Evolutionary conservation across 2,113 vertebrate genomes (phyloP).

Genomic region (Ictalurus furcatus): DNA sequence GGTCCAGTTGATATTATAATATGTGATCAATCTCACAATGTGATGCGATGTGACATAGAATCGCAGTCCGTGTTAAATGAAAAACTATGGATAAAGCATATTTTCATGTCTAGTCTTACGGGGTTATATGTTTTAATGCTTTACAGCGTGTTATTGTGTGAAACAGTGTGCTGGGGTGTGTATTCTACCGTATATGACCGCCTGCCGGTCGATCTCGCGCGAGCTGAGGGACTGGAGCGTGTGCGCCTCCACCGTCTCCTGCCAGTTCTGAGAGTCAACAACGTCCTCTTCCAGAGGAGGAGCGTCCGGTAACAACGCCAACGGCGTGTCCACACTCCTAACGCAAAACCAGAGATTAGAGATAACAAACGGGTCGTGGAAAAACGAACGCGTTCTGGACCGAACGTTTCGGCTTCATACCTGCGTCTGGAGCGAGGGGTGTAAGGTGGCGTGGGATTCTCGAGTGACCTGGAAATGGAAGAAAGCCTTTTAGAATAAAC

Average conservation of each 20-base stretch:
- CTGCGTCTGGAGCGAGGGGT: constrained; percentile 88
- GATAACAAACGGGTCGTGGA: background rate
- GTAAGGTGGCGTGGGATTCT: constrained; percentile 91
- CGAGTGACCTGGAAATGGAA: constrained; percentile 80
- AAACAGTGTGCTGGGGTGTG: background rate
- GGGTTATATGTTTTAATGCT: background rate
- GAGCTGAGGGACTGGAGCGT: constrained; percentile 74
- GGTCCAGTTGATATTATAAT: background rate
- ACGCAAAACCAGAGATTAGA: background rate
- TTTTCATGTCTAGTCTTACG: background rate
- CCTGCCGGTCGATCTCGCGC: constrained; percentile 86
- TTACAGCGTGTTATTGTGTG: background rate
- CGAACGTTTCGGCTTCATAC: constrained; percentile 63
- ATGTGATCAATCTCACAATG: background rate
- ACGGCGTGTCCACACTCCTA: constrained; percentile 84
- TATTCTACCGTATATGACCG: constrained; percentile 87
- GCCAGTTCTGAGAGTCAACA: constrained; percentile 85
- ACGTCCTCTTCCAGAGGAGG: constrained; percentile 84
- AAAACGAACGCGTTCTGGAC: background rate
- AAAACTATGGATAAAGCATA: background rate
- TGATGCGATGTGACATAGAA: background rate
- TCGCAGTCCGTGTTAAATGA: no score
- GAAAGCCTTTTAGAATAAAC: constrained; percentile 29
- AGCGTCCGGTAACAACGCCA: constrained; percentile 75
- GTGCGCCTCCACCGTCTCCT: constrained; percentile 79